phyloP scores from a whole-genome alignment of 2,888 invertebrate species.

The Lasius fuliginosus region DNA sequence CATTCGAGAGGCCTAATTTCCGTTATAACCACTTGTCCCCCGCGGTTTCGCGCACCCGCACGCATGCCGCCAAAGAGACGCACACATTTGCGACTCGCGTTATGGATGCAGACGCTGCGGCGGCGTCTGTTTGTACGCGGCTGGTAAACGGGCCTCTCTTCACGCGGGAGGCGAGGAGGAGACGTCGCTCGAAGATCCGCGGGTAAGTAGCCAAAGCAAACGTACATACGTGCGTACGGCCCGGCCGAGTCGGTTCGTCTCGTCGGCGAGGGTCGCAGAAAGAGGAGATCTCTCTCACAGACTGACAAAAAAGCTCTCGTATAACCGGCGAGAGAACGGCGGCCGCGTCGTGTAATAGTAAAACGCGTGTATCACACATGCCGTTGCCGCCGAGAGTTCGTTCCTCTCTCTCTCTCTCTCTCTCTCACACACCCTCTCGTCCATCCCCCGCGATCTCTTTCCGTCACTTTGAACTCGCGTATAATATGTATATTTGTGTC shows the following conservation, averaged over 20 bases:
- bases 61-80: constrained; percentile 48
- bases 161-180: constrained; percentile 38
- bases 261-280: constrained; percentile 81
- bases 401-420: constrained; percentile 14
- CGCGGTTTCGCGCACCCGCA: constrained; percentile 36
- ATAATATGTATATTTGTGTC: not conserved
- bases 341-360: constrained; percentile 75
- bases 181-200: constrained; percentile 61
- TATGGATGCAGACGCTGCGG: constrained; percentile 10
- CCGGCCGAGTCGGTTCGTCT: constrained; percentile 49
- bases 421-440: not conserved
- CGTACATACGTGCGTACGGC: constrained; percentile 56
- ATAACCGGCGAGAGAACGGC: constrained; percentile 60
- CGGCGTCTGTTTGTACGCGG: constrained; percentile 37
- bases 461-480: constrained; percentile 28
- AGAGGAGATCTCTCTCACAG: constrained; percentile 83
- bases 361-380: constrained; percentile 85
- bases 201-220: constrained; percentile 76
- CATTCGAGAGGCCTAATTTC: constrained; percentile 30
- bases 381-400: constrained; percentile 64
- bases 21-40: constrained; percentile 45
- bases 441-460: constrained; percentile 31
- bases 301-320: constrained; percentile 82
- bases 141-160: constrained; percentile 42
- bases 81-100: constrained; percentile 27